A percentile compares a stretch with the other conserved stretches of the same genome.
Conservation (phyloP, 2,113 vertebrate species). For the Malurus alboscapulatus region DNA sequence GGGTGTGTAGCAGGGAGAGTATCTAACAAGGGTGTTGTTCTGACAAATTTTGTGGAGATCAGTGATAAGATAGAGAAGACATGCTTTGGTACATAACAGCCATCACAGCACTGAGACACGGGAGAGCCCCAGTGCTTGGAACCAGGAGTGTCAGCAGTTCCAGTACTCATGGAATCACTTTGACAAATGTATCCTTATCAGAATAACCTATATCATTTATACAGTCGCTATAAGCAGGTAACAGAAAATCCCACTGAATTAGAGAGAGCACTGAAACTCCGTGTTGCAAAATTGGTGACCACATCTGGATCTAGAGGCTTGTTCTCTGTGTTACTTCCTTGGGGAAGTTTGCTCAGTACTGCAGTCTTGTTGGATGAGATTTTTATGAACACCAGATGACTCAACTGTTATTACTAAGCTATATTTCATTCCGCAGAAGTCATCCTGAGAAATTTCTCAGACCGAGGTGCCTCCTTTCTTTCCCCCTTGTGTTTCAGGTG, state of each 20-base stretch:
- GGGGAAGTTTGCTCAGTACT: neutral
- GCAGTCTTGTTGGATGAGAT: neutral
- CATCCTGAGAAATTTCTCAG: neutral
- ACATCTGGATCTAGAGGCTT: neutral
- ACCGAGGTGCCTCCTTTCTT: neutral
- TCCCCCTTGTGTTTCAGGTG: constrained; percentile 75
- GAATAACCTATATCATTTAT: neutral
- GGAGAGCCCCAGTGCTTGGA: neutral
- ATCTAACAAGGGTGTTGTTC: neutral
- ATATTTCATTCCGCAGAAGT: neutral
- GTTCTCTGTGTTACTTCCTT: accelerated
- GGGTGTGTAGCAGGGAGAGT: neutral
- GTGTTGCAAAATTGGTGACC: neutral
- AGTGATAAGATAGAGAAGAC: neutral
- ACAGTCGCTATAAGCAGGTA: neutral
- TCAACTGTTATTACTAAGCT: neutral
- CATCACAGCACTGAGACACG: accelerated
- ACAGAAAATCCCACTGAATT: neutral
- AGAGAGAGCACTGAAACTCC: neutral
- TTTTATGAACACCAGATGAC: neutral
- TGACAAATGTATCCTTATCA: neutral
- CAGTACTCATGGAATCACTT: neutral
- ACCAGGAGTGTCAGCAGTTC: neutral
- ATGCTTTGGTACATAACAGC: neutral
- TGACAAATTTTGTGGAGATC: neutral